Evolutionary conservation across 2,797 vertebrate species (phyloP).

Genomic region (Aselliscus stoliczkanus): DNA sequence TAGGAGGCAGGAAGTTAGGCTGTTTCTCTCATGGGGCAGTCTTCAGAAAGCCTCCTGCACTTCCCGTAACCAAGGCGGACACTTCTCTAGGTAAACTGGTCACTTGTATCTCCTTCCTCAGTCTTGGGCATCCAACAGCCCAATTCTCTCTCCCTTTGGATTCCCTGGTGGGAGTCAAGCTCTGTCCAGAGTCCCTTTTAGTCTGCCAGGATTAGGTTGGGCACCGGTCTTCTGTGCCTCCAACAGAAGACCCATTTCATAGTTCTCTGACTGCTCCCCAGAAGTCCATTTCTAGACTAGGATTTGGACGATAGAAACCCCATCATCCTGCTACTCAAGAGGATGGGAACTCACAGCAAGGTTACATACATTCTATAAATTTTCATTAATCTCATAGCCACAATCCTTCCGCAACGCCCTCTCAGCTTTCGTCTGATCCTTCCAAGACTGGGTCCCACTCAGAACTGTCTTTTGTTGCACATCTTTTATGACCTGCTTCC

Average conservation of each 20-base stretch:
- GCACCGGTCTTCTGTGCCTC: not conserved
- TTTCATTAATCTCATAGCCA: not conserved
- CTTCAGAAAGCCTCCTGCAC: not conserved
- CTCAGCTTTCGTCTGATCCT: not conserved
- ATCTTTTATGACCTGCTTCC: not conserved
- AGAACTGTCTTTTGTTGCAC: not conserved
- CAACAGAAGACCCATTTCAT: not conserved
- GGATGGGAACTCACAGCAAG: not conserved
- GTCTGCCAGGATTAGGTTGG: rapidly evolving
- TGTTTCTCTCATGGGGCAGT: not conserved
- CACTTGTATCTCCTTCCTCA: not conserved
- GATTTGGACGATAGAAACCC: not conserved
- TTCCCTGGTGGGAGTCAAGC: not conserved
- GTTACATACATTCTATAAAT: not conserved
- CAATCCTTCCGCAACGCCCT: not conserved
- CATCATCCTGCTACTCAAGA: not conserved
- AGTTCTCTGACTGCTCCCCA: not conserved
- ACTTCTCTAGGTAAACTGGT: not conserved
- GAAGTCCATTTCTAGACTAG: not conserved
- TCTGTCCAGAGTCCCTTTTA: not conserved
- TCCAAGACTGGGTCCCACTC: not conserved
- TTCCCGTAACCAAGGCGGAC: not conserved
- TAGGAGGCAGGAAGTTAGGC: not conserved
- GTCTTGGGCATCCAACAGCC: not conserved
- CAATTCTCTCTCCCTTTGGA: not conserved